Evolutionary conservation across 2,113 vertebrate species (phyloP), one percentile per base, ranked within the genome.

Genomic region (Rostratula benghalensis): DNA sequence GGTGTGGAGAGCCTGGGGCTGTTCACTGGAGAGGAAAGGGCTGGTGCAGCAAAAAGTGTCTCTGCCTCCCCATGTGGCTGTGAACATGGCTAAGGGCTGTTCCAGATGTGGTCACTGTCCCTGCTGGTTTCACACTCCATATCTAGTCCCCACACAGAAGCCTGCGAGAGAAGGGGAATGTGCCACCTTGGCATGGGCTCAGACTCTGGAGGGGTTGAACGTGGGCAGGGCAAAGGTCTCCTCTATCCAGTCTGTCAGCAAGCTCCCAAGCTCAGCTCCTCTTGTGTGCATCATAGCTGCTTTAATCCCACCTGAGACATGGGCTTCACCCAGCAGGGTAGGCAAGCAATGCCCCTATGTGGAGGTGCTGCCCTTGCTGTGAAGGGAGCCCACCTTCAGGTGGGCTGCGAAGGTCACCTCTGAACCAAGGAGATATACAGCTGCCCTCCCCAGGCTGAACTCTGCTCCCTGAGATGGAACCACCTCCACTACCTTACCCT

Each of bases 121-220:
- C 22, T 0, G 0, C 35, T 65, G 60, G 2, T 22, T 70, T 59
- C 23, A 25, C 37, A 13, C 27, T 35, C 43, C 33, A 5, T 18
- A 9, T 23, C 50, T 15, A 43, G 59, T 45, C 27, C 33, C 31
- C 21, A 1, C 9, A 3, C 16, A 74, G 64, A n/a, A 68, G 25
- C 13, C 48, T 73, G 57, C 13, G 76, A 56, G 33, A 45, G 43
- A 64, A 33, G 14, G 35, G 14, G 10, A 11, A 1, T 6, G 61
- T 48, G 30, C 23, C 50, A 19, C 46, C 46, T 22, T 13, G 31
- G 30, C 33, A 28, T 4, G 1, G 39, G 16, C 35, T 54, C 20
- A 51, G 57, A 7, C 23, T 43, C 63, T 22, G 33, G 8, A 4
- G 2, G 11, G 39, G 25, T 2, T 46, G 57, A 83, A 33, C 0